phyloP scores from a whole-genome alignment of 2,888 invertebrate genomes.

The Microctonus hyperodae region DNA sequence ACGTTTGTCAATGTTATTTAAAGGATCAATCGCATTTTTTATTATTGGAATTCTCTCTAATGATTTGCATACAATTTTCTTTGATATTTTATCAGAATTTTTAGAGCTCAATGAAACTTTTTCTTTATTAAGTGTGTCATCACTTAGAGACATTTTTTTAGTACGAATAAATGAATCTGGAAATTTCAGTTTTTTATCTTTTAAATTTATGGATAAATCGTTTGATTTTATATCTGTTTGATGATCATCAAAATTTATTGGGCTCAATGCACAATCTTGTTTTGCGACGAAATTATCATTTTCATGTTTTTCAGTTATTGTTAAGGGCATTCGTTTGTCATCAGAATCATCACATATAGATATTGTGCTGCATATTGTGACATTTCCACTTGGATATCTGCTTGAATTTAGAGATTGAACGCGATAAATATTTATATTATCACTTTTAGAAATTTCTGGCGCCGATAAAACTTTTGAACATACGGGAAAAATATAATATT shows the following conservation, averaged over 20 bases:
- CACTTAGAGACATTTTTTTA: conserved; percentile 44
- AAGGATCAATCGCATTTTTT: background rate
- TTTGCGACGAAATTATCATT: conserved; percentile 3
- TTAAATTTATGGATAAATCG: background rate
- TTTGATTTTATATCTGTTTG: background rate
- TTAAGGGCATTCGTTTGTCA: conserved; percentile 9
- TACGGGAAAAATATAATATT: conserved; percentile 50
- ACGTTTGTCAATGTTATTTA: background rate
- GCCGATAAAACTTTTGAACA: conserved; percentile 51
- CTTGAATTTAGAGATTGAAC: conserved; percentile 38
- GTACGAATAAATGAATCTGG: conserved; percentile 48
- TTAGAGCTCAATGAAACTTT: background rate
- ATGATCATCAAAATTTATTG: conserved; percentile 31
- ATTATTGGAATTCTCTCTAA: conserved; percentile 38
- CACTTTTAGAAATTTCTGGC: conserved; percentile 46
- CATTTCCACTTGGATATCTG: conserved; percentile 30
- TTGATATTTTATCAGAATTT: conserved; percentile 16
- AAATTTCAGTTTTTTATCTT: conserved; percentile 41
- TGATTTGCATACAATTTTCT: conserved; percentile 39
- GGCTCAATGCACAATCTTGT: conserved; percentile 35
- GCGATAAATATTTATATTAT: conserved; percentile 41
- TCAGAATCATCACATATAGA: conserved; percentile 42
- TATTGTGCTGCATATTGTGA: conserved; percentile 47
- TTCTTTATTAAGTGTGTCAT: conserved; percentile 38
- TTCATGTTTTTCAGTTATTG: background rate